phyloP scores from a whole-genome alignment of 2,113 vertebrate species.

The Megaceryle maxima region DNA sequence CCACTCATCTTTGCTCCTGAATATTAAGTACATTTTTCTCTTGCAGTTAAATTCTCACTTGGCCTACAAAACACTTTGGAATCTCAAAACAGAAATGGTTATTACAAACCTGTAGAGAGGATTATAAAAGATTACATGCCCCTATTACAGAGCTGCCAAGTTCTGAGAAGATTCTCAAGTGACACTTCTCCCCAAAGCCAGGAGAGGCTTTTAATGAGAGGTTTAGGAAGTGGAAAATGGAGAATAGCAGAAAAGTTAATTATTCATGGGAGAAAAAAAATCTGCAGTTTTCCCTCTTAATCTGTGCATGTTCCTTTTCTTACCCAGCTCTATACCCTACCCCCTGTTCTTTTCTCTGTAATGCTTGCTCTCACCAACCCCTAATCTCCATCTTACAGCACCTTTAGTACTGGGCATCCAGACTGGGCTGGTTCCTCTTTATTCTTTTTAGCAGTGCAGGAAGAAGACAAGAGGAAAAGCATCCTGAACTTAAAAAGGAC shows the following conservation, averaged over 20 bases:
- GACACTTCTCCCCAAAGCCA: constrained; percentile 44
- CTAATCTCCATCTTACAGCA: background rate
- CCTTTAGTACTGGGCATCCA: background rate
- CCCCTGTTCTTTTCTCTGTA: background rate
- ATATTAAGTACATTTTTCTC: constrained; percentile 54
- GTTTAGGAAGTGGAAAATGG: background rate
- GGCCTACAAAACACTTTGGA: constrained; percentile 30
- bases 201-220: background rate
- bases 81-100: constrained; percentile 51
- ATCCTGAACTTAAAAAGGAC: background rate
- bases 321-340: background rate
- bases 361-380: background rate
- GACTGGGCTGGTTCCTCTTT: background rate
- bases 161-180: constrained; percentile 47
- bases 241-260: constrained; percentile 41
- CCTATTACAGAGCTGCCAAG: constrained; percentile 52
- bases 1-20: constrained; percentile 38
- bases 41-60: constrained; percentile 34
- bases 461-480: background rate
- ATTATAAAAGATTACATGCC: constrained; percentile 64
- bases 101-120: constrained; percentile 60
- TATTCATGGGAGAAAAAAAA: background rate
- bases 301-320: background rate
- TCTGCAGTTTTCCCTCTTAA: background rate
- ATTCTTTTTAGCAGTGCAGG: background rate